Evolutionary conservation across 2,797 vertebrate species (phyloP).

Genomic region (Rhincodon typus): DNA sequence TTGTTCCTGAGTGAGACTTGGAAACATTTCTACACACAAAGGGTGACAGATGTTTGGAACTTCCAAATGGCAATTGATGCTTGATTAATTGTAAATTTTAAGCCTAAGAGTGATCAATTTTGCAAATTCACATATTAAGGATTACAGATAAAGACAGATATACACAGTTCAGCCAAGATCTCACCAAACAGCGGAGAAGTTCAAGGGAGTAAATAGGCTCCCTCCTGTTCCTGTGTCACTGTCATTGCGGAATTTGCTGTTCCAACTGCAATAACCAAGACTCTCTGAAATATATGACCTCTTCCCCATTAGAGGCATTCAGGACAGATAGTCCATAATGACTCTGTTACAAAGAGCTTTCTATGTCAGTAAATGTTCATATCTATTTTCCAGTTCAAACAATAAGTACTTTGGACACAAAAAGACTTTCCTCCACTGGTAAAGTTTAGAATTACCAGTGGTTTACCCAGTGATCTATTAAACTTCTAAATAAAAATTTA

Average conservation of each 20-base stretch:
- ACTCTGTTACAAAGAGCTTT: background rate
- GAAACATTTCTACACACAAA: background rate
- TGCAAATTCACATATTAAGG: background rate
- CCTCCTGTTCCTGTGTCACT: background rate
- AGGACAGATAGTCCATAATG: background rate
- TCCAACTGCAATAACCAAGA: background rate
- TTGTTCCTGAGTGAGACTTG: background rate
- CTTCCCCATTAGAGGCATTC: background rate
- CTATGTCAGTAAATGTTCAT: background rate
- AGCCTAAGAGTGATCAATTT: background rate
- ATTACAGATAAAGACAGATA: background rate
- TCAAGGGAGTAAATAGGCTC: background rate
- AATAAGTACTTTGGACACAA: background rate
- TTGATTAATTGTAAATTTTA: background rate
- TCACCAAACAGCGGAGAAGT: background rate
- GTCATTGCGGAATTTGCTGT: background rate
- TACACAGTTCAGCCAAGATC: background rate
- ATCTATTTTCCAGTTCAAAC: background rate
- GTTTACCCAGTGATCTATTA: background rate
- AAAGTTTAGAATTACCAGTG: background rate
- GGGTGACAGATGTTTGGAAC: background rate
- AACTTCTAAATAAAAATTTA: constrained; percentile 6
- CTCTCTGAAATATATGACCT: background rate
- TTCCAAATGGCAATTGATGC: background rate
- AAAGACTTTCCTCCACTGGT: background rate